phyloP scores from a whole-genome alignment of 37 sponge, comb jelly and placozoan species.

The Tethya wilhelma region DNA sequence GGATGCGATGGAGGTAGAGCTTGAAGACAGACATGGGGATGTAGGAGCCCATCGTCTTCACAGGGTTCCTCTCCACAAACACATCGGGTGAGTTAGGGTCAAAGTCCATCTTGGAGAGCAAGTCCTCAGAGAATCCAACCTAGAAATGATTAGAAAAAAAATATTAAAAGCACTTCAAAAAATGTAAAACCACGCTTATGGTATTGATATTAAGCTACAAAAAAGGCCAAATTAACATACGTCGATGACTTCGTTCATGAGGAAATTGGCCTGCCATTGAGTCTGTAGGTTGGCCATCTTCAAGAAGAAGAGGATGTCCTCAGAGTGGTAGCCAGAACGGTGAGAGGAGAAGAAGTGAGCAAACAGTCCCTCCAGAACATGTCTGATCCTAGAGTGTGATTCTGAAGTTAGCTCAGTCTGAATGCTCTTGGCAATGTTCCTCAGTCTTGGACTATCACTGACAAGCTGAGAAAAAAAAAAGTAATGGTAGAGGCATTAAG shows the following conservation, averaged over 20 bases:
- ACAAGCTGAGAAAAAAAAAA: too few relatives aligned
- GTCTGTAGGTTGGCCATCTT: slow-evolving; percentile 44
- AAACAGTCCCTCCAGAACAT: slow-evolving; percentile 38
- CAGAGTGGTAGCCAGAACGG: slow-evolving; percentile 3
- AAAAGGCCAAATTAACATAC: background rate
- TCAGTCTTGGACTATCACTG: too few relatives aligned
- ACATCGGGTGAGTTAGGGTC: background rate
- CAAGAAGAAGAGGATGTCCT: slow-evolving; percentile 63
- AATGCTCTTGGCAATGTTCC: too few relatives aligned
- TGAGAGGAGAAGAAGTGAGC: slow-evolving; percentile 64
- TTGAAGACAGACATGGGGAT: slow-evolving; percentile 43
- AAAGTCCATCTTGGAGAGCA: background rate
- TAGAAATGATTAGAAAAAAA: background rate
- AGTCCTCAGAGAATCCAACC: slow-evolving; percentile 38
- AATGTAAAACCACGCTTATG: background rate
- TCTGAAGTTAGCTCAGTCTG: background rate
- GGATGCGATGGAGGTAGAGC: slow-evolving; percentile 45
- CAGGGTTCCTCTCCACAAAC: background rate
- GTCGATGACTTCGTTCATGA: too few relatives aligned
- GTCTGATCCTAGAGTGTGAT: background rate
- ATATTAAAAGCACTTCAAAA: background rate
- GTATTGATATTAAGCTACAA: background rate
- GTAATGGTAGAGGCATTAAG: too few relatives aligned
- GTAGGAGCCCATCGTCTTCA: slow-evolving; percentile 7
- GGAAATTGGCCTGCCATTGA: slow-evolving; percentile 42